Percentiles rank a stretch among this genome's conserved stretches.
Conservation (phyloP, 2,113 vertebrate genomes). For the Fulica atra region DNA sequence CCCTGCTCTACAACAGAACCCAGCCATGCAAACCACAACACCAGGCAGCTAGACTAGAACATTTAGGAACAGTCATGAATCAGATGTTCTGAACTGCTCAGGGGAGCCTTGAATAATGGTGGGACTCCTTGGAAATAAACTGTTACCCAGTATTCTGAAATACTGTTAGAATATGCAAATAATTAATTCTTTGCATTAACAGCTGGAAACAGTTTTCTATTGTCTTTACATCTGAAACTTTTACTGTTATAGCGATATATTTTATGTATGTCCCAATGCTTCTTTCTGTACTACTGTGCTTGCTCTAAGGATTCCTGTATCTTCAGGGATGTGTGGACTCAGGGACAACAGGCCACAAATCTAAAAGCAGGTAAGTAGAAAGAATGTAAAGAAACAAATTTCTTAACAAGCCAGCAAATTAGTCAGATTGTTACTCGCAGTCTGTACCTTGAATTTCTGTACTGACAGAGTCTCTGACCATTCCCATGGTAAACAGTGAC, state of each 20-base stretch:
- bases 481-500: not conserved
- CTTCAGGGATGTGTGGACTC: not conserved
- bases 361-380: not conserved
- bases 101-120: not conserved
- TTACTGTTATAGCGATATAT: not conserved
- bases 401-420: not conserved
- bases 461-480: not conserved
- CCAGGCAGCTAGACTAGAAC: not conserved
- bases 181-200: not conserved
- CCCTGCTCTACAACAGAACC: too few relatives aligned
- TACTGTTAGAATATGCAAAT: not conserved
- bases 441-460: not conserved
- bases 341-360: not conserved
- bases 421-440: accelerated
- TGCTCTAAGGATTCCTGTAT: not conserved
- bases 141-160: not conserved
- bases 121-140: not conserved
- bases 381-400: not conserved
- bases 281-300: not conserved
- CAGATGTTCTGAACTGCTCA: not conserved
- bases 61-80: not conserved
- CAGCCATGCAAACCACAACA: too few relatives aligned
- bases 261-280: not conserved
- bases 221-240: not conserved
- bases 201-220: not conserved